Evolutionary conservation across 2,113 vertebrate species (phyloP), one percentile per base, ranked within the genome.

Genomic region (Puffinus mauretanicus): DNA sequence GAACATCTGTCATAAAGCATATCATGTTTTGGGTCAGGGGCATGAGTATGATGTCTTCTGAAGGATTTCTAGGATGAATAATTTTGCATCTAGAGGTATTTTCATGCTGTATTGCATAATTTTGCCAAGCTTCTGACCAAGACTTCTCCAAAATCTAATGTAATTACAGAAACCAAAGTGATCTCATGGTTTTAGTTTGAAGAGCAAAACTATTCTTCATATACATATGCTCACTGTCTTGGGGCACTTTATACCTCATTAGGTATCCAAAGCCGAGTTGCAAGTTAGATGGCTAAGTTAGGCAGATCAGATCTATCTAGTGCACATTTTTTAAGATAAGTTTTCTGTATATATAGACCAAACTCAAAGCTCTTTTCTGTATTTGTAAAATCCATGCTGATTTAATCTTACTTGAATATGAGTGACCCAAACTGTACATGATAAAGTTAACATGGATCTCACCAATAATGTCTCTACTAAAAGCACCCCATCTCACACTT

Each of bases 101-200:
- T 82, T 78, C 47, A 42, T 67, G 11, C 4, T 72, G 11, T 38
- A 38, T 57, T 67, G 11, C 19, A 52, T n/a, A 69, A 86, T 82
- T 88, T 73, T 73, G 19, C 34, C 15, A 55, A 30, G 24, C 5
- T 82, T 82, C 34, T 85, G 22, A 67, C 16, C 21, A 62, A 54
- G 15, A 67, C 13, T 77, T 66, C 15, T 69, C 34, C 12, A 85
- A 82, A 36, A 51, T 40, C 26, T 76, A 42, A 51, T 25, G 3
- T 18, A 52, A 44, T 54, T 69, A 32, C 7, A 34, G 54, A 81
- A 88, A 25, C 1, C 6, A 62, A 49, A 81, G 1, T 65, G 5
- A 65, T 75, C 24, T 58, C 0, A 0, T 70, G 27, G 6, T 1
- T 1, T 0, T 32, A 46, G 12, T 72, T 77, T 46, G 42, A 70